Conservation (phyloP, 2,113 vertebrate genomes). For the Ifrita kowaldi region DNA sequence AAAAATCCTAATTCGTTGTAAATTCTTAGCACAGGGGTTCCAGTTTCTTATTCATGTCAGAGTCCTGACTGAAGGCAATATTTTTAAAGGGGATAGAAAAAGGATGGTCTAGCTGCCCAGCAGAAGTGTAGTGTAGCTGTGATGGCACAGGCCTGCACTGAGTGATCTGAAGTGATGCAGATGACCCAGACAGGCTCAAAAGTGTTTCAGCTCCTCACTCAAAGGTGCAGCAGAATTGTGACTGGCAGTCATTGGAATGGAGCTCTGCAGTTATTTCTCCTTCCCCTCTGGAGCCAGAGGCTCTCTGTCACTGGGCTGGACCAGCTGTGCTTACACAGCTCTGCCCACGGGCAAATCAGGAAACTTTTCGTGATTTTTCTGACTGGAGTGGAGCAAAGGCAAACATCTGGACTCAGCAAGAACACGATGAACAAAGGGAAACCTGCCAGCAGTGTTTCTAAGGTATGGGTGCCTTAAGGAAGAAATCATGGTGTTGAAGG, state of each 20-base stretch:
- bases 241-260: neutral
- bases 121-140: neutral
- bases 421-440: neutral
- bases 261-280: neutral
- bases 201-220: neutral
- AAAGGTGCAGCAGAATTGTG: neutral
- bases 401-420: conserved; percentile 11
- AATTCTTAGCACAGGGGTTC: neutral
- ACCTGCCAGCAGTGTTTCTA: neutral
- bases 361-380: neutral
- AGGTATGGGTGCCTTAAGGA: neutral
- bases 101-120: neutral
- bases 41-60: neutral
- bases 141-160: neutral
- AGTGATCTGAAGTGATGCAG: neutral
- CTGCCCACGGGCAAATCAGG: neutral
- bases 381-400: neutral
- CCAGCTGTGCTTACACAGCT: neutral
- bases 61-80: neutral
- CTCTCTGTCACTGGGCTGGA: neutral
- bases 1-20: neutral
- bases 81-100: neutral
- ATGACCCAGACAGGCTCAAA: neutral
- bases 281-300: neutral
- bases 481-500: neutral